phyloP scores from a whole-genome alignment of 2,797 vertebrate genomes.

The Falco naumanni region DNA sequence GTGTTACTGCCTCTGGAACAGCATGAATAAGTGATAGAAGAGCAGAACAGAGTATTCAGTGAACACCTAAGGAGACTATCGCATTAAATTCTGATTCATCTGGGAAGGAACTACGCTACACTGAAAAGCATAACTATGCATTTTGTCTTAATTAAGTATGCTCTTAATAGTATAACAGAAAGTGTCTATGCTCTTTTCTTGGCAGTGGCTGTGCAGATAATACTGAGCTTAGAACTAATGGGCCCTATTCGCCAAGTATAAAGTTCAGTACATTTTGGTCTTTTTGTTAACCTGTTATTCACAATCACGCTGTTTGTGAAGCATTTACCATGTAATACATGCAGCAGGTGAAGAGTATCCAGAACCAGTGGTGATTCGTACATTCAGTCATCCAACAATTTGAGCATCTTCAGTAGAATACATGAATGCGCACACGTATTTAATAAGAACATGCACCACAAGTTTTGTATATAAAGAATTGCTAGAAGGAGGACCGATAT shows the following conservation, averaged over 20 bases:
- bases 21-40: neutral
- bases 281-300: neutral
- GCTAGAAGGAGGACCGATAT: neutral
- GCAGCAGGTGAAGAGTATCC: neutral
- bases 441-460: neutral
- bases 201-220: neutral
- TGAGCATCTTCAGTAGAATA: neutral
- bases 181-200: neutral
- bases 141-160: slow-evolving; percentile 13
- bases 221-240: neutral
- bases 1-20: neutral
- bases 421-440: neutral
- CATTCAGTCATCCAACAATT: neutral
- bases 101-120: neutral
- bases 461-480: neutral
- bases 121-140: neutral
- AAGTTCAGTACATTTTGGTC: neutral
- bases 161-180: neutral
- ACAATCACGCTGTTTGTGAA: neutral
- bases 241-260: neutral
- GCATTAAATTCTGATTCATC: neutral
- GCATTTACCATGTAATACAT: neutral
- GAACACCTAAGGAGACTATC: neutral
- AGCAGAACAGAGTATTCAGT: neutral
- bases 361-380: neutral